Base-by-base conservation (phyloP, 2,113 vertebrate genomes). In the Leptocoma aspasia region DNA sequence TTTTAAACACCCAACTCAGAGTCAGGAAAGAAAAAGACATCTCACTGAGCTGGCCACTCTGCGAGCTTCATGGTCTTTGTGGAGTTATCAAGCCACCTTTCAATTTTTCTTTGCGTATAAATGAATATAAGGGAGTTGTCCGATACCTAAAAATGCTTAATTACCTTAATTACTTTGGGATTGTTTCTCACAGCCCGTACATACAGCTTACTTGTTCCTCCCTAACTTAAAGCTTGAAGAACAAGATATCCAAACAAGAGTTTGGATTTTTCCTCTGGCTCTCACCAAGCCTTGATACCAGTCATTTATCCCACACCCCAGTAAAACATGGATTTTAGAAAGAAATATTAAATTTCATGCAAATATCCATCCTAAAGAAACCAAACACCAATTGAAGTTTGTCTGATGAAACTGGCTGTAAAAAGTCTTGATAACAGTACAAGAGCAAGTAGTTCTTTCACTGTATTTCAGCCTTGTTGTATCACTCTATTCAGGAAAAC, bases 181-280 rank as follows among this genome's bases (percentile, higher is more conserved):
- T 21, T 89, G 28, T 69, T 93, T 90, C 82, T 92, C 79, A 87
- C 49, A 82, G 50, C 9, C n/a, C 66, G 41, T 42, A 70, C 31
- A 14, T 30, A 61, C 52, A 90, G 30, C 15, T 16, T 68, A 23
- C 41, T 79, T 60, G 53, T 85, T 85, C 45, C 68, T 80, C 66
- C 90, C 85, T 69, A 28, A 53, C 37, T 56, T 82, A 66, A 91
- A 94, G 92, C 85, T 45, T 65, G 87, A 78, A 91, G 66, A 96
- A 85, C 73, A 44, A 95, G 90, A 82, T 21, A 61, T 4, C n/a
- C n/a, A n/a, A n/a, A n/a, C n/a, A n/a, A 41, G 76, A 65, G 28
- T 3, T 6, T 4, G 28, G 56, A 77, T 80, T 90, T 88, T 54
- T 85, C 57, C 82, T 82, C 66, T 42, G 66, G 75, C 79, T 94